Conservation (phyloP, 2,797 vertebrate species). For the Hydrophis major region DNA sequence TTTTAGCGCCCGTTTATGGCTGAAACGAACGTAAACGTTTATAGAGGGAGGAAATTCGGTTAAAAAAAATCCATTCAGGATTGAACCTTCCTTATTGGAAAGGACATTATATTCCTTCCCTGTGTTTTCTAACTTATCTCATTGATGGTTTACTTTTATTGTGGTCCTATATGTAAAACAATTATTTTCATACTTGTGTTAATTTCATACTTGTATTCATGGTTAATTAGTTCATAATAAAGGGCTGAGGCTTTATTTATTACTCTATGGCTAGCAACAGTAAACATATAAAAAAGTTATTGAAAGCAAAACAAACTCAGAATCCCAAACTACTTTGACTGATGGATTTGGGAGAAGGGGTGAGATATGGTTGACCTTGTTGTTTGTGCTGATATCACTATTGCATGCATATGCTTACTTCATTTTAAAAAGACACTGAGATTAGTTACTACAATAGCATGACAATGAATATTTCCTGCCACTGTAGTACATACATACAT, state of each 20-base stretch:
- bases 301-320: not conserved
- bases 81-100: not conserved
- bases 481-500: not conserved
- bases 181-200: not conserved
- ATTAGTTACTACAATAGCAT: not conserved
- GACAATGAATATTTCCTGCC: not conserved
- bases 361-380: not conserved
- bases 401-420: not conserved
- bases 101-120: slow-evolving; percentile 16
- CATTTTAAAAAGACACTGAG: not conserved
- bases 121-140: slow-evolving; percentile 21
- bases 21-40: not conserved
- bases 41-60: not conserved
- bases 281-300: not conserved
- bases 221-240: not conserved
- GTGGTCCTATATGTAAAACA: not conserved
- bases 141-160: not conserved
- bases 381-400: not conserved
- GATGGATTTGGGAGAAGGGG: not conserved
- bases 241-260: not conserved
- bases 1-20: not conserved
- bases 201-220: not conserved
- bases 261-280: not conserved
- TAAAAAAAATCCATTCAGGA: too few species aligned
- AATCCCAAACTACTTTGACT: not conserved